Evolutionary conservation across 2,797 vertebrate species (phyloP).

Genomic region (Spea hammondii): DNA sequence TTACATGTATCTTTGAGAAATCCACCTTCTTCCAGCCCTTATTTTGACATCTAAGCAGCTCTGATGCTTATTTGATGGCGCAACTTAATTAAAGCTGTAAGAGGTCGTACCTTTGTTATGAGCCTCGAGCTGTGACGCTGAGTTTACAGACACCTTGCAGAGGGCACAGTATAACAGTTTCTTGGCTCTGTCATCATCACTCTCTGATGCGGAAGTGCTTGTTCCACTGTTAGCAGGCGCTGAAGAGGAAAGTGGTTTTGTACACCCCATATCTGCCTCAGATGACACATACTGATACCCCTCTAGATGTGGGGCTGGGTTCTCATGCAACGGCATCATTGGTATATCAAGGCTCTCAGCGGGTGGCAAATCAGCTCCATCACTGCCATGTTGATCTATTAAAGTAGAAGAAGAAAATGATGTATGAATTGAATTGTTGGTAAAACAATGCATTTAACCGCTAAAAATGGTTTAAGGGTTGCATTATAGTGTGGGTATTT

Average conservation of each 20-base stretch:
- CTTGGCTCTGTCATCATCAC: conserved; percentile 86
- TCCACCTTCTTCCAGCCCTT: background rate
- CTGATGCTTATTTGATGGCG: too few species aligned
- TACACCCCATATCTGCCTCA: background rate
- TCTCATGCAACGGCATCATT: conserved; percentile 17
- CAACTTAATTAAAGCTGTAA: too few species aligned
- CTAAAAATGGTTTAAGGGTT: too few species aligned
- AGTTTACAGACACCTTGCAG: conserved; percentile 88
- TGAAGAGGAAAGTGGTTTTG: conserved; percentile 14
- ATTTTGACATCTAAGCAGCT: background rate
- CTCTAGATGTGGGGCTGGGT: background rate
- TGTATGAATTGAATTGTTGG: background rate
- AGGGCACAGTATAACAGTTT: conserved; percentile 85
- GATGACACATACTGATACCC: conserved; percentile 8
- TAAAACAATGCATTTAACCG: too few species aligned
- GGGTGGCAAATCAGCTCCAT: conserved; percentile 11
- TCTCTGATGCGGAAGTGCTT: conserved; percentile 64
- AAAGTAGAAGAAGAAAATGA: background rate
- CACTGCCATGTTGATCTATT: conserved; percentile 35
- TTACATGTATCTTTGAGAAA: too few species aligned
- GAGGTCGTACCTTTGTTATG: conserved; percentile 83
- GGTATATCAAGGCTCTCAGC: conserved; percentile 27
- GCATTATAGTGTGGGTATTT: too few species aligned
- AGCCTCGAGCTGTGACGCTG: conserved; percentile 82
- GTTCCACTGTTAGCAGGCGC: conserved; percentile 36